These are phyloP conservation scores for Numida meleagris DNA, from an alignment of 2,113 vertebrate genomes.

Conservation along the genomic window DNA sequence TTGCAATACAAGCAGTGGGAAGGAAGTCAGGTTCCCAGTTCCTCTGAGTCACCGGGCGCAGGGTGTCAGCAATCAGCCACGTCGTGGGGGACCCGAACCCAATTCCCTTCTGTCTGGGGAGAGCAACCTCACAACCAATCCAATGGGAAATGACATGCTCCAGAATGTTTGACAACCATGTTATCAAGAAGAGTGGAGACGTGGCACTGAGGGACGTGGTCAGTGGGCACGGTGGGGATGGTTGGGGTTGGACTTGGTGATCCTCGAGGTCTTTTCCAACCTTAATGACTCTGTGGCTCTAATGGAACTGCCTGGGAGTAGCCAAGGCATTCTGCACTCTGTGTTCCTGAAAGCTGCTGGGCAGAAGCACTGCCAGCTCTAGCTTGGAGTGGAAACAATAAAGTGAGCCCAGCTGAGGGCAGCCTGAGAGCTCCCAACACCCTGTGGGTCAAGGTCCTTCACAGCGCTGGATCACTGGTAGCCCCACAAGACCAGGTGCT, in stretches of 20 bases:
- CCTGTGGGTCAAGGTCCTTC: not conserved
- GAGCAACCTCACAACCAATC: fast-evolving
- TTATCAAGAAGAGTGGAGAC: not conserved
- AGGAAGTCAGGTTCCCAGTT: not conserved
- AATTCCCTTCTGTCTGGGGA: not conserved
- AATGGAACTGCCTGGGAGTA: fast-evolving
- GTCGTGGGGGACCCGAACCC: not conserved
- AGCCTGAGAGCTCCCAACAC: not conserved
- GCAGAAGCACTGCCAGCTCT: not conserved
- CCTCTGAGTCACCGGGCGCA: not conserved
- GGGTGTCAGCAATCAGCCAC: not conserved
- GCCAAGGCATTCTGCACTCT: not conserved
- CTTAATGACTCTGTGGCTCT: fast-evolving
- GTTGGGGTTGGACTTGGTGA: too few relatives aligned
- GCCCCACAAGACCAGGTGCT: not conserved
- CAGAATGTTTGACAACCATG: not conserved
- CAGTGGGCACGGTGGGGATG: too few relatives aligned
- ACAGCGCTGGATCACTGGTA: not conserved
- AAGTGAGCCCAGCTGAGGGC: not conserved
- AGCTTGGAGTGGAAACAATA: not conserved
- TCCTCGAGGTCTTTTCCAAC: too few relatives aligned
- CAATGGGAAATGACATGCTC: fast-evolving
- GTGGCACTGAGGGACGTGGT: not conserved
- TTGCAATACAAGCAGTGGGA: slow-evolving; percentile 17
- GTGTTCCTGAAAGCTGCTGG: not conserved